Evolutionary conservation across 1,140 invertebrate genomes (phyloP).

Genomic region (Paraescarpia echinospica): DNA sequence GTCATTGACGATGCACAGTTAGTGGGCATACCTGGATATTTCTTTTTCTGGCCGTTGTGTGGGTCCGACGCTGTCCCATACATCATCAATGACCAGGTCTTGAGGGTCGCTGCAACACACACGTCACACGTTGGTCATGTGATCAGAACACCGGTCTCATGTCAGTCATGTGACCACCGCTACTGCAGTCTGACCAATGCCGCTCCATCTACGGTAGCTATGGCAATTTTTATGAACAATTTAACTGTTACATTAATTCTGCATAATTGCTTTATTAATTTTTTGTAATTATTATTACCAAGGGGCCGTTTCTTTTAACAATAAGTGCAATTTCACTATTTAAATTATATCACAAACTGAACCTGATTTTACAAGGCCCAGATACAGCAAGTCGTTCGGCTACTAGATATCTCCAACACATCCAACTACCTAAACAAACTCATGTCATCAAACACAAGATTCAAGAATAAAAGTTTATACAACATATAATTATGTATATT

Average conservation of each 20-base stretch:
- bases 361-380: background rate
- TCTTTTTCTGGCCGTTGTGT: background rate
- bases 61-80: slow-evolving; percentile 24
- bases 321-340: background rate
- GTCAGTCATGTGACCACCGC: background rate
- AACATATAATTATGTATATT: background rate
- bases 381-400: no score
- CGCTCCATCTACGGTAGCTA: background rate
- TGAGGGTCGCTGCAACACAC: slow-evolving; percentile 24
- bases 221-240: background rate
- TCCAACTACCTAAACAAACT: no score
- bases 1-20: background rate
- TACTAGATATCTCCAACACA: no score
- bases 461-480: background rate
- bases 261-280: background rate
- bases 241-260: background rate
- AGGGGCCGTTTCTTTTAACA: background rate
- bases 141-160: background rate
- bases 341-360: background rate
- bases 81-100: slow-evolving; percentile 30
- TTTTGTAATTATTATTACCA: background rate
- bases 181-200: background rate
- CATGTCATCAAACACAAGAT: no score
- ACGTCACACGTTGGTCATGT: background rate
- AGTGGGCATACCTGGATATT: slow-evolving; percentile 11